Evolutionary conservation across 2,888 invertebrate species (phyloP), one percentile per base, ranked within the genome.

Genomic region (Prosopocoilus inquinatus): DNA sequence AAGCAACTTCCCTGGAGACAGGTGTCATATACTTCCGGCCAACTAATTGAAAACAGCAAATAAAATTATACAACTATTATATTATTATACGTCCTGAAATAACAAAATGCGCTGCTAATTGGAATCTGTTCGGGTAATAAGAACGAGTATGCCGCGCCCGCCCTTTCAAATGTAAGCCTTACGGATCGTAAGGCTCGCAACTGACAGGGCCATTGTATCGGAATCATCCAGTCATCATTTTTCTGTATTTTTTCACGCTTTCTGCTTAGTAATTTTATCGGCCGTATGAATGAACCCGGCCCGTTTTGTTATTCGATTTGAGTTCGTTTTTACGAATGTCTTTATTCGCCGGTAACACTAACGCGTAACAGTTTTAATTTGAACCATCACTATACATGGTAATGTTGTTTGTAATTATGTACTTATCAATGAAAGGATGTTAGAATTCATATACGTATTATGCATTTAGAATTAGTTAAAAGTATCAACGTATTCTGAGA

Each of bases 31-130:
- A 68, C 68, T 71, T 73, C 72, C 72, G 70, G 71, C 60, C 62
- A 56, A 59, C 66, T 67, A 68, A 67, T 67, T 67, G 66, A 69
- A 70, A 69, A 70, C 67, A 65, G 67, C 68, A 69, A 70, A 71
- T 70, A 68, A 70, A 70, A 70, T 69, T 70, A 72, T 69, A 69
- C 70, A 67, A 67, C 69, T 67, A 72, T 71, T 70, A 70, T 61
- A 60, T 73, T 71, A 71, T 71, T 71, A 70, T 63, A 61, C 61
- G 64, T 63, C 64, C 59, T 67, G 66, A 66, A 70, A 72, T 71
- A 71, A 70, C 69, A 68, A 70, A 70, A 59, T 68, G 64, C 68
- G 67, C 63, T 70, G 68, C 69, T 73, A 74, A 74, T 74, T 74
- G 74, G 72, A 69, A 68, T 67, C 62, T 66, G 70, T 70, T 66